These are phyloP conservation scores for Muntiacus reevesi DNA, from an alignment of 2,113 vertebrate species.

Conservation along the genomic window DNA sequence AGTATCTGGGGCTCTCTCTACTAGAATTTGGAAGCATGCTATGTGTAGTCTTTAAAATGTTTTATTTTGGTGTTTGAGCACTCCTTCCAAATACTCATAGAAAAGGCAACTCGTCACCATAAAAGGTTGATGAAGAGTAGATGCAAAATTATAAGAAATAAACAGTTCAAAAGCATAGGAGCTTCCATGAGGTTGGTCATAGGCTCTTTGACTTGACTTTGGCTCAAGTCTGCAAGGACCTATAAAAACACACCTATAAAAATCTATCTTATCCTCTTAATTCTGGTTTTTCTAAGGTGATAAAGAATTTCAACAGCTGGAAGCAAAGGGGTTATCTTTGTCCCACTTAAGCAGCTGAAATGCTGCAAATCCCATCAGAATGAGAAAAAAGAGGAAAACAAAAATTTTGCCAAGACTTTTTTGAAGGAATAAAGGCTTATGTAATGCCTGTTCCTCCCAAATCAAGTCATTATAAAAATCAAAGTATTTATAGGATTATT, in stretches of 20 bases:
- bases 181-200: neutral
- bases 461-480: neutral
- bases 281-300: conserved; percentile 23
- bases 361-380: conserved; percentile 43
- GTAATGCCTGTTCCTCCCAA: neutral
- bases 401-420: neutral
- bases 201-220: conserved; percentile 33
- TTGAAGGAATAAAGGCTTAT: conserved; percentile 46
- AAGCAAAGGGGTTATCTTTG: conserved; percentile 32
- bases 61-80: conserved; percentile 37
- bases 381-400: neutral
- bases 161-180: conserved; percentile 28
- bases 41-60: neutral
- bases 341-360: conserved; percentile 33
- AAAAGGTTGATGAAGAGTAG: conserved; percentile 11
- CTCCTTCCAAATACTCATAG: conserved; percentile 21
- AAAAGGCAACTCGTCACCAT: conserved; percentile 29
- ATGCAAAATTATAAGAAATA: conserved; percentile 56
- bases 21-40: conserved; percentile 52
- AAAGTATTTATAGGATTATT: conserved; percentile 47
- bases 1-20: neutral
- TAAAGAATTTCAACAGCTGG: conserved; percentile 21
- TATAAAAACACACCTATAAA: neutral
- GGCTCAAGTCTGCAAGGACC: conserved; percentile 15
- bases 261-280: conserved; percentile 14